These are phyloP conservation scores for Lordiphosa fenestrarum DNA, from an alignment of 2,888 invertebrate genomes.

Conservation along the genomic window DNA sequence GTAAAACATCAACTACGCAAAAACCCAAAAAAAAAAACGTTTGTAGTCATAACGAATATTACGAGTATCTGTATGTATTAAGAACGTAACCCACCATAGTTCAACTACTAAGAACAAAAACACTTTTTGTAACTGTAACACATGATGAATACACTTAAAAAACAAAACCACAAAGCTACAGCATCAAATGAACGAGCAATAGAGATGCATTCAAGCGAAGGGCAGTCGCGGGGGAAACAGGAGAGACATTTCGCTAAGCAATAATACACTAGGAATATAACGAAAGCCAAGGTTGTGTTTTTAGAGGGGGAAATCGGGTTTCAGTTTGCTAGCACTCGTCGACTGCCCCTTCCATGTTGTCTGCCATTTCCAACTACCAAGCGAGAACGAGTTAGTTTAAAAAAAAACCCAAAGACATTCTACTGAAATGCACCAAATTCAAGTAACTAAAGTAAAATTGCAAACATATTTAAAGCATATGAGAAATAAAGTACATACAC, in stretches of 20 bases:
- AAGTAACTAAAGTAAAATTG: slow-evolving; percentile 25
- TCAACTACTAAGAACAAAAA: slow-evolving; percentile 68
- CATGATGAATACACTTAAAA: slow-evolving; percentile 30
- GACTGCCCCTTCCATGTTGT: slow-evolving; percentile 3
- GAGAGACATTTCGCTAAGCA: background rate
- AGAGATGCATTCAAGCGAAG: slow-evolving; percentile 8
- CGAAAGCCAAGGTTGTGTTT: slow-evolving; percentile 11
- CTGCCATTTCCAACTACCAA: slow-evolving; percentile 10
- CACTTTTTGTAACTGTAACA: slow-evolving; percentile 58
- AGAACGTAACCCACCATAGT: slow-evolving; percentile 73
- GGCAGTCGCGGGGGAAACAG: slow-evolving; percentile 2
- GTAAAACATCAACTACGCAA: slow-evolving; percentile 42
- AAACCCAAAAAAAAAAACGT: slow-evolving; percentile 26
- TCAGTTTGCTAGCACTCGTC: background rate
- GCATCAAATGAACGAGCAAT: slow-evolving; percentile 16
- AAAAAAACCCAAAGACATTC: slow-evolving; percentile 18
- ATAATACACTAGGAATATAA: slow-evolving; percentile 1
- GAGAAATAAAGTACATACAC: slow-evolving; percentile 36
- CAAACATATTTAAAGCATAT: slow-evolving; percentile 52
- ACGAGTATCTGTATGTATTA: slow-evolving; percentile 49
- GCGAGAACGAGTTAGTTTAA: background rate
- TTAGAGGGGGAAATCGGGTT: slow-evolving; percentile 5
- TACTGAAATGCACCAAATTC: slow-evolving; percentile 48
- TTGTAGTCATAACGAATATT: slow-evolving; percentile 39
- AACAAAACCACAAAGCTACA: slow-evolving; percentile 8